phyloP scores from a whole-genome alignment of 2,888 invertebrate genomes.

The Sesamia inferens region DNA sequence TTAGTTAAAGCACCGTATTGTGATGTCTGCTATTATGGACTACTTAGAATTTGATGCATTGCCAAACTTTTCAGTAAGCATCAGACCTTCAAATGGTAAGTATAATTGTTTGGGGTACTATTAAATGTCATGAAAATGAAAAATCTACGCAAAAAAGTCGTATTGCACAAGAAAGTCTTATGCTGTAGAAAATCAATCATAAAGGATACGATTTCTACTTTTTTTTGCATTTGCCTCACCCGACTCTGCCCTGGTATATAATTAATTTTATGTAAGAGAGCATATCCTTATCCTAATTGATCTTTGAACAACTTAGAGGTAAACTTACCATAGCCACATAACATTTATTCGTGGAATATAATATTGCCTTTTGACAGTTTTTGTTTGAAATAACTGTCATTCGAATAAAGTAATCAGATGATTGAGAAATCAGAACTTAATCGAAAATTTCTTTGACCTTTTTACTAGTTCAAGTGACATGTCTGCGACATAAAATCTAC shows the following conservation, averaged over 20 bases:
- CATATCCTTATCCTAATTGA: background rate
- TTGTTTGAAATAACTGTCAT: too few relatives aligned
- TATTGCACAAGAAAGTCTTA: background rate
- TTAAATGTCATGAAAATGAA: background rate
- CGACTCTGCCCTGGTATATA: slow-evolving; percentile 20
- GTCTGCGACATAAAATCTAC: background rate
- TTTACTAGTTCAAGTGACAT: background rate
- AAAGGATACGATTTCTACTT: slow-evolving; percentile 35
- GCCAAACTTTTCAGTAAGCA: background rate
- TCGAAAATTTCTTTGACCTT: background rate
- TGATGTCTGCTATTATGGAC: slow-evolving; percentile 50
- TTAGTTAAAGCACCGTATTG: slow-evolving; percentile 72
- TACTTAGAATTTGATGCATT: slow-evolving; percentile 31
- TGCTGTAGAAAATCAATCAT: slow-evolving; percentile 31
- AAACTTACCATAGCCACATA: too few relatives aligned
- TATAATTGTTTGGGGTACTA: background rate
- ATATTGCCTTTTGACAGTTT: too few relatives aligned
- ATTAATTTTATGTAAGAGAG: slow-evolving; percentile 5
- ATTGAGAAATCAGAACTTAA: background rate
- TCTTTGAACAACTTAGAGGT: background rate
- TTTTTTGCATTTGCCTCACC: slow-evolving; percentile 1
- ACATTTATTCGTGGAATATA: too few relatives aligned
- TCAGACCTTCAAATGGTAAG: slow-evolving; percentile 4
- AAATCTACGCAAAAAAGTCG: slow-evolving; percentile 1
- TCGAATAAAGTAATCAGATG: too few relatives aligned